Conservation (phyloP, 2,113 vertebrate genomes). For the Pungitius pungitius region DNA sequence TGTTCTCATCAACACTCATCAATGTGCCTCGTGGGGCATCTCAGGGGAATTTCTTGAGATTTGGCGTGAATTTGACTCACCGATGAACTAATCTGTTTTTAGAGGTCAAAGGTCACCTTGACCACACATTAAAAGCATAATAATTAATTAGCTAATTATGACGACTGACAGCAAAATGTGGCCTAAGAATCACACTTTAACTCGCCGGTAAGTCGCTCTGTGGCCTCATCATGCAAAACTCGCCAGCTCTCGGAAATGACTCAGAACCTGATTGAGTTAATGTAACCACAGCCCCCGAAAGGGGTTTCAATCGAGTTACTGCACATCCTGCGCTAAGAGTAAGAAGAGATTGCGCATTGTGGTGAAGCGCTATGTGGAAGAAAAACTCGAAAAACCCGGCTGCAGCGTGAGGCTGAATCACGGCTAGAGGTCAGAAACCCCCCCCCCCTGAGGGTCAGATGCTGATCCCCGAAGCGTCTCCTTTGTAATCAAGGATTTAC, state of each 20-base stretch:
- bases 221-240: background rate
- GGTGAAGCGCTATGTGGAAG: background rate
- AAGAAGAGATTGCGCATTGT: background rate
- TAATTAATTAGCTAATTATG: no score
- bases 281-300: background rate
- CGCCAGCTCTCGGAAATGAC: background rate
- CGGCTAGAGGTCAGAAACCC: background rate
- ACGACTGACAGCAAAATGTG: background rate
- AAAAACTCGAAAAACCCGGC: background rate
- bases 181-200: no score
- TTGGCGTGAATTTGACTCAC: background rate
- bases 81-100: background rate
- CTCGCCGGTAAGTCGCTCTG: no score
- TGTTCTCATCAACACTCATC: no score
- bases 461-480: background rate
- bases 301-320: conserved; percentile 4
- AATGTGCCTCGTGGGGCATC: no score
- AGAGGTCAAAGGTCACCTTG: no score
- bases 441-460: background rate
- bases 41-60: background rate
- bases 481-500: background rate
- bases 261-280: background rate
- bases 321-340: background rate
- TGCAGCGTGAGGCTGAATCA: background rate
- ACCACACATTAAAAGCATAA: no score